These are phyloP conservation scores for Adelphocoris suturalis DNA, from an alignment of 2,888 invertebrate genomes.

Conservation along the genomic window DNA sequence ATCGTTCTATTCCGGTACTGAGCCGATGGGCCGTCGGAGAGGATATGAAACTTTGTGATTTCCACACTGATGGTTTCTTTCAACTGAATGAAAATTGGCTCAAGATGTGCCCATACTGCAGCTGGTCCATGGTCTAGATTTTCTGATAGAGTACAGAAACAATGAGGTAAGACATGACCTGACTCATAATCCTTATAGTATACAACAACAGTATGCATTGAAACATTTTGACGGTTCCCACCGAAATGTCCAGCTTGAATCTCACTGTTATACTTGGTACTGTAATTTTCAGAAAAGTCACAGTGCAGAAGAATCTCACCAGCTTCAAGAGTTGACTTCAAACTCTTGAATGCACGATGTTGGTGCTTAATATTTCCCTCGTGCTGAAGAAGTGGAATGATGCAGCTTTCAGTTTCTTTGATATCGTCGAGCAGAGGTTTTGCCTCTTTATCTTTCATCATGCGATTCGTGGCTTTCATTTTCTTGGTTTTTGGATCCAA, in stretches of 20 bases:
- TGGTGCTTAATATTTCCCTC: constrained; percentile 57
- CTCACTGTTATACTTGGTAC: constrained; percentile 77
- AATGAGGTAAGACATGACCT: not conserved
- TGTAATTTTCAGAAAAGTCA: constrained; percentile 78
- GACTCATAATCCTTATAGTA: constrained; percentile 74
- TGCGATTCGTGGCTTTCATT: not conserved
- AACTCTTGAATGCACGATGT: constrained; percentile 55
- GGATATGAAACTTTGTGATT: constrained; percentile 76
- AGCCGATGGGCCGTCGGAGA: constrained; percentile 78
- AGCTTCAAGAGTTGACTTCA: constrained; percentile 74
- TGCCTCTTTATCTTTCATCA: not conserved
- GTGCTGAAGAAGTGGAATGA: constrained; percentile 7
- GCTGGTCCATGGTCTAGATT: constrained; percentile 77
- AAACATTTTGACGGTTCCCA: constrained; percentile 77
- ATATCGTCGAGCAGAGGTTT: not conserved
- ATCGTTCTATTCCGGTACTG: constrained; percentile 78
- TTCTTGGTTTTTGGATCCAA: constrained; percentile 24
- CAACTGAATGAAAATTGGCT: constrained; percentile 76
- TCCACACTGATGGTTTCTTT: constrained; percentile 71
- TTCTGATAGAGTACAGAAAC: constrained; percentile 76
- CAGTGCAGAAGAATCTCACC: constrained; percentile 76
- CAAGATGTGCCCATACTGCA: constrained; percentile 78
- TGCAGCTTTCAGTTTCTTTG: not conserved
- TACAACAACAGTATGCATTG: constrained; percentile 78
- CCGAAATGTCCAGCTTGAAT: constrained; percentile 78